These are phyloP conservation scores for Tetanocera ferruginea DNA, from an alignment of 2,888 invertebrate genomes.

Conservation along the genomic window DNA sequence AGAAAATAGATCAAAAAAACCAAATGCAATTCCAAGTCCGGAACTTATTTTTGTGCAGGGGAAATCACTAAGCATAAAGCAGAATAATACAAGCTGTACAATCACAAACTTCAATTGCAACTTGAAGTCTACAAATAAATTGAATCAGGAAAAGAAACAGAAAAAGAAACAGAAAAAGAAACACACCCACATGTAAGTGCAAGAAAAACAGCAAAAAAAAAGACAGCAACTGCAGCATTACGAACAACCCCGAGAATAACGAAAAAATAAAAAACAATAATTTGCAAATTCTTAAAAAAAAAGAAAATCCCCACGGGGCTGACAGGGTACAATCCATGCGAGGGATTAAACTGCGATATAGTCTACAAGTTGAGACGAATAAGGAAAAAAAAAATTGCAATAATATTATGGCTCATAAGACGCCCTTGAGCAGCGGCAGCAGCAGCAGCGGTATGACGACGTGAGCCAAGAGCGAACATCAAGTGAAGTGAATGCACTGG, in stretches of 20 bases:
- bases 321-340: neutral
- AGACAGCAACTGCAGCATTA: neutral
- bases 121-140: neutral
- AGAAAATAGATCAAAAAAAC: neutral
- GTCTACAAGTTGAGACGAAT: neutral
- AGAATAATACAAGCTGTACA: no score
- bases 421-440: slow-evolving; percentile 19
- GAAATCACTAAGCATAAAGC: slow-evolving; percentile 9
- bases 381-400: neutral
- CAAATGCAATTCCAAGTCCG: neutral
- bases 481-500: slow-evolving; percentile 4
- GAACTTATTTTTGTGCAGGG: neutral
- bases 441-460: neutral
- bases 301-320: neutral
- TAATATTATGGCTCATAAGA: slow-evolving; percentile 21
- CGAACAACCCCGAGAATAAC: neutral
- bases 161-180: neutral
- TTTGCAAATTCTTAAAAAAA: neutral
- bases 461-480: neutral
- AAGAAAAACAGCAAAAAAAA: neutral
- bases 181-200: slow-evolving; percentile 3
- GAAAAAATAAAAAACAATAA: neutral
- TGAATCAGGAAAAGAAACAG: neutral
- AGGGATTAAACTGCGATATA: slow-evolving; percentile 10
- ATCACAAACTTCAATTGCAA: slow-evolving; percentile 7